Evolutionary conservation across 2,888 invertebrate genomes (phyloP), one percentile per base, ranked within the genome.

Genomic region (Mythimna impura): DNA sequence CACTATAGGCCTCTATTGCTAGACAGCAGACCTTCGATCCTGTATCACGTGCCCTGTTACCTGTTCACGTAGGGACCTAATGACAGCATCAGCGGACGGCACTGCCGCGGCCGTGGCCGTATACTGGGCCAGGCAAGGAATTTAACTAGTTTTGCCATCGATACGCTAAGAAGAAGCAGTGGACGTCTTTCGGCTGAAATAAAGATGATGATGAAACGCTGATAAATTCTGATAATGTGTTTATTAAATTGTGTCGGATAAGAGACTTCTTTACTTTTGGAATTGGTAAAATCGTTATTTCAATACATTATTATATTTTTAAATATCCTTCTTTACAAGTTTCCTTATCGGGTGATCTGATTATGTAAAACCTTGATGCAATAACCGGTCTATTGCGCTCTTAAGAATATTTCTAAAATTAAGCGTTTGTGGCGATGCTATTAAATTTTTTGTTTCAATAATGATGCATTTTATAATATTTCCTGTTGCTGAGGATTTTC

Each of bases 291-390:
- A 30, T 10, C 17, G 12, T 57, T 17, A 43, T 30, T 34, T 55
- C 3, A 0, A 36, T 34, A 5, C 0, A 36, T 34, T 40, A 34
- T 25, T 47, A 54, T 30, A 12, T 22, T 54, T n/a, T 55, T 55
- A 47, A 9, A 55, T 63, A 66, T 73, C 54, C 36, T 55, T 22
- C 0, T 61, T 43, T 64, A 34, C 62, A 65, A 76, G 54, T 63
- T 71, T 17, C 71, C 66, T 34, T 80, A 69, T 34, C 50, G 17
- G 55, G 30, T 50, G 54, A 66, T 77, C 78, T 58, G 71, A 71
- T 69, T 80, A 72, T 81, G 71, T 30, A 69, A 77, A 80, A 76
- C 20, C 34, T 40, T n/a, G 5, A 64, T 71, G 68, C 77, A 81
- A 52, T 14, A 30, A 66, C 71, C 36, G 1, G 62, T 76, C 22